Evolutionary conservation across 2,888 invertebrate genomes (phyloP).

Genomic region (Euzetes globulus): DNA sequence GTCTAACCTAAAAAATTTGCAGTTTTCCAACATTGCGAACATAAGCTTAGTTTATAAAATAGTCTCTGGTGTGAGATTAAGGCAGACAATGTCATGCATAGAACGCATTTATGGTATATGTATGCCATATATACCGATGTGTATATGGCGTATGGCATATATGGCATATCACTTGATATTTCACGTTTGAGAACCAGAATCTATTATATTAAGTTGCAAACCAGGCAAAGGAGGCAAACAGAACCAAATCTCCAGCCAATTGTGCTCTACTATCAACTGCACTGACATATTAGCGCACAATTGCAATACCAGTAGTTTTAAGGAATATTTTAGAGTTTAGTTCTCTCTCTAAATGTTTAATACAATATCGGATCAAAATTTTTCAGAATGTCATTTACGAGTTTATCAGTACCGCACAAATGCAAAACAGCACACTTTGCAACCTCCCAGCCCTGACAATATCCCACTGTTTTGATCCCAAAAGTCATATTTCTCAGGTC

Average conservation of each 20-base stretch:
- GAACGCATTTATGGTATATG: neutral
- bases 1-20: slow-evolving; percentile 26
- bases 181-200: slow-evolving; percentile 21
- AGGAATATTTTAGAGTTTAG: neutral
- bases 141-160: neutral
- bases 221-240: neutral
- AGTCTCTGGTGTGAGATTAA: slow-evolving; percentile 23
- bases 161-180: slow-evolving; percentile 4
- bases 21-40: slow-evolving; percentile 8
- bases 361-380: slow-evolving; percentile 19
- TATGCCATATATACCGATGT: neutral
- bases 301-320: slow-evolving; percentile 16
- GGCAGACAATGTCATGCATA: slow-evolving; percentile 22
- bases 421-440: neutral
- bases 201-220: neutral
- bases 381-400: slow-evolving; percentile 27
- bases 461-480: slow-evolving; percentile 26
- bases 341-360: slow-evolving; percentile 1
- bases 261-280: neutral
- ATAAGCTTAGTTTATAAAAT: slow-evolving; percentile 21
- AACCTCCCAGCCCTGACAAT: slow-evolving; percentile 19
- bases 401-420: slow-evolving; percentile 26
- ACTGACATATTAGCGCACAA: slow-evolving; percentile 16
- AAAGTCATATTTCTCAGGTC: slow-evolving; percentile 27
- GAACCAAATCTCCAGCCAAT: slow-evolving; percentile 13